Percentiles rank a stretch among this genome's conserved stretches.
Evolutionary conservation across 1,140 invertebrate genomes (phyloP).

Genomic region (Drosophila simulans): DNA sequence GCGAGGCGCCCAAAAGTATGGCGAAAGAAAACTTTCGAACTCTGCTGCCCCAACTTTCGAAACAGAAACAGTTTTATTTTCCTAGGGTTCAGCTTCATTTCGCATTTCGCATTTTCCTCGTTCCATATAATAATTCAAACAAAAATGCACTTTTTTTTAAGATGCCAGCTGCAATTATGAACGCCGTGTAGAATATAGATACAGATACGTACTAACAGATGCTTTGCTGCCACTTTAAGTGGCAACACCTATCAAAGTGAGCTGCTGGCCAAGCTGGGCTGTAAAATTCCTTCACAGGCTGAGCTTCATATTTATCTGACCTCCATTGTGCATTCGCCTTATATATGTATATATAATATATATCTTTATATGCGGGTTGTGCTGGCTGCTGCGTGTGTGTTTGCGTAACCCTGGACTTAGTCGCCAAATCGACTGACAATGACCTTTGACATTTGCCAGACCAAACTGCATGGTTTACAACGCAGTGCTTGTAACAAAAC

Average conservation of each 20-base stretch:
- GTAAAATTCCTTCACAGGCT: not conserved
- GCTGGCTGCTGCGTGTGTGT: conserved; percentile 17
- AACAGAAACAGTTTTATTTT: conserved; percentile 19
- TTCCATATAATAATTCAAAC: conserved; percentile 13
- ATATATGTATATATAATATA: not conserved
- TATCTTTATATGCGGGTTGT: conserved; percentile 5
- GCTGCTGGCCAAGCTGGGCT: conserved; percentile 1
- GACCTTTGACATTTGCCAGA: conserved; percentile 70
- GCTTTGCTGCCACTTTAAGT: not conserved
- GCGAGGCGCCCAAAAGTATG: conserved; percentile 37
- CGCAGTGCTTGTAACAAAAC: not conserved
- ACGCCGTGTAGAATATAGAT: not conserved
- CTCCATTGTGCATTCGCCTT: conserved; percentile 13
- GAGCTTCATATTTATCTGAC: conserved; percentile 6
- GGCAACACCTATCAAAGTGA: not conserved
- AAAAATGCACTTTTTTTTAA: not conserved
- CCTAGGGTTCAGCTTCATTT: not conserved
- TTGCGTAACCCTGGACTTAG: conserved; percentile 65
- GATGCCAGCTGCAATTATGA: not conserved
- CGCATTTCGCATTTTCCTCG: not conserved
- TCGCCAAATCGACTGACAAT: conserved; percentile 58
- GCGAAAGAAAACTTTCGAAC: conserved; percentile 36
- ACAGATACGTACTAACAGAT: not conserved
- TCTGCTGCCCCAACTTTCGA: conserved; percentile 11
- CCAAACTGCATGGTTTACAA: conserved; percentile 29